Percentiles rank a stretch among this genome's conserved stretches.
phyloP scores from a whole-genome alignment of 2,797 vertebrate species.

The Spinibarbus caldwelli region DNA sequence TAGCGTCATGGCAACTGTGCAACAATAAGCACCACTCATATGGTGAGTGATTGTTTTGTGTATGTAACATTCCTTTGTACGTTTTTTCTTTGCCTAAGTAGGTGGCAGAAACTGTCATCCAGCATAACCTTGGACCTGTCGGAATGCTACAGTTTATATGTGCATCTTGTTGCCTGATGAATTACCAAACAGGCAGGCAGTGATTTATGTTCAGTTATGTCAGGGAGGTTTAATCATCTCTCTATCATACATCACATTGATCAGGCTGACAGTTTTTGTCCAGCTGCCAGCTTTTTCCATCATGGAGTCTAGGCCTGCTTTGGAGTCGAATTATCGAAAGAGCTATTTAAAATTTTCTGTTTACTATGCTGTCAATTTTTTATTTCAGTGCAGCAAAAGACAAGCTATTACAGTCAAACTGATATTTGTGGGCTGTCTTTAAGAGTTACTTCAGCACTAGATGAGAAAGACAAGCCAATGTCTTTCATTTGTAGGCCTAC shows the following conservation, averaged over 20 bases:
- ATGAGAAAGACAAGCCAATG: slow-evolving; percentile 63
- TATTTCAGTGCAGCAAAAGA: slow-evolving; percentile 47
- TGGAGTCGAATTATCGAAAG: not conserved
- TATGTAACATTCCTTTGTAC: not conserved
- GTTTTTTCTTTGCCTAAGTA: not conserved
- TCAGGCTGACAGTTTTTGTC: slow-evolving; percentile 78
- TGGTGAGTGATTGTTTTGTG: not conserved
- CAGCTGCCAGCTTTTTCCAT: slow-evolving; percentile 36
- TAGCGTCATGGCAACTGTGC: not conserved
- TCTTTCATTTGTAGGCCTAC: slow-evolving; percentile 37
- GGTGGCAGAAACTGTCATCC: slow-evolving; percentile 27
- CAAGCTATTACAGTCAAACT: slow-evolving; percentile 66
- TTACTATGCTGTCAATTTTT: slow-evolving; percentile 36
- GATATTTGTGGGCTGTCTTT: not conserved
- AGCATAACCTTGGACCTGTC: not conserved
- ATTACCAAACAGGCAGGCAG: slow-evolving; percentile 73
- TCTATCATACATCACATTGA: slow-evolving; percentile 78
- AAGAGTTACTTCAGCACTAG: slow-evolving; percentile 54
- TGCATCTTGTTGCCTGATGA: slow-evolving; percentile 73
- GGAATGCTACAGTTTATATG: slow-evolving; percentile 59
- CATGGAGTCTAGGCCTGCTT: not conserved
- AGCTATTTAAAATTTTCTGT: not conserved
- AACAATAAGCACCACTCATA: not conserved
- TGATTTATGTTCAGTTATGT: slow-evolving; percentile 78
- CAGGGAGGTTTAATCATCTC: slow-evolving; percentile 71